phyloP scores from a whole-genome alignment of 2,797 vertebrate species.

The Borostomias antarcticus region DNA sequence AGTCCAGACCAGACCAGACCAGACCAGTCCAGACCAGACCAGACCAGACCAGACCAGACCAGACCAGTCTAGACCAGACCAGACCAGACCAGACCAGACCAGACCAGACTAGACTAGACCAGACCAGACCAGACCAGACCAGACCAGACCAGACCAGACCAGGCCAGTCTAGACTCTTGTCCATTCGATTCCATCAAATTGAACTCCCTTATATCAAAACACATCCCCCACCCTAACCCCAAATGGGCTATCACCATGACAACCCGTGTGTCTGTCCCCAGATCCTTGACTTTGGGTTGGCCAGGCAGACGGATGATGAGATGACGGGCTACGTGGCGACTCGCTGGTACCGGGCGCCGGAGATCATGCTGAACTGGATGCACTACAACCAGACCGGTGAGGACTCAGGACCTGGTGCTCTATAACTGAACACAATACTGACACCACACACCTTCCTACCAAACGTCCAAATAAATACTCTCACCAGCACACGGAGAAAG shows the following conservation, averaged over 20 bases:
- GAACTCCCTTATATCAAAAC: neutral
- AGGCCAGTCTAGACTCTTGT: slow-evolving; percentile 16
- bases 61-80: slow-evolving; percentile 17
- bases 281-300: slow-evolving; percentile 98
- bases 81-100: too few species aligned
- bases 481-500: neutral
- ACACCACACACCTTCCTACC: too few species aligned
- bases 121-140: too few species aligned
- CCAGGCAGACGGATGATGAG: slow-evolving; percentile 95
- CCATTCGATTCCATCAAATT: too few species aligned
- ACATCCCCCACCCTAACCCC: neutral
- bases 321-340: slow-evolving; percentile 99
- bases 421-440: neutral
- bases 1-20: too few species aligned
- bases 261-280: slow-evolving; percentile 43
- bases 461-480: neutral
- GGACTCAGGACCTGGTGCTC: neutral
- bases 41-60: too few species aligned
- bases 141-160: too few species aligned
- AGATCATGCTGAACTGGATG: slow-evolving; percentile 99
- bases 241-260: neutral
- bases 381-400: slow-evolving; percentile 98
- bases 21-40: too few species aligned
- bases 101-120: too few species aligned
- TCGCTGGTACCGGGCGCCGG: slow-evolving; percentile 96